Evolutionary conservation across 2,888 invertebrate species (phyloP).

Genomic region (Lasioglossum malachurum): DNA sequence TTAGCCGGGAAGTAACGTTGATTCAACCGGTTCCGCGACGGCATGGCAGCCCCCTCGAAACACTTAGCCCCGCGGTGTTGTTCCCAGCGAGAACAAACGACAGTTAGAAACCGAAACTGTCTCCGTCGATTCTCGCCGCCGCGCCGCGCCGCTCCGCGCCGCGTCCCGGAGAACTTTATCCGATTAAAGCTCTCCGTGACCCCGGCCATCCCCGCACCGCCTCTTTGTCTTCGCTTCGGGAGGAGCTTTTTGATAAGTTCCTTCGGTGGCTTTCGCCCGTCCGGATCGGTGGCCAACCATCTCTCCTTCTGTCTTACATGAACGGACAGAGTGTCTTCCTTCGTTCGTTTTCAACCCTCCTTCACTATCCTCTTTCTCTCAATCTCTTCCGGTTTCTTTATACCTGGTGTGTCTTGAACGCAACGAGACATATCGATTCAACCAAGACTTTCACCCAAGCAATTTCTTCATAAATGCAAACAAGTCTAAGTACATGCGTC

Average conservation of each 20-base stretch:
- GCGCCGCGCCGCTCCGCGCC: neutral
- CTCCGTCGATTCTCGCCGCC: conserved; percentile 51
- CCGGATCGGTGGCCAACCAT: neutral
- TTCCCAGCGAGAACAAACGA: conserved; percentile 23
- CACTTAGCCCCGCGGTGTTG: conserved; percentile 37
- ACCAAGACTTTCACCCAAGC: too few relatives aligned
- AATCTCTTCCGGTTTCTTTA: neutral
- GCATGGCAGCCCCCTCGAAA: neutral
- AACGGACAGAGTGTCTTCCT: neutral
- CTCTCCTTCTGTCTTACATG: neutral
- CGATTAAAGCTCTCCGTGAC: conserved; percentile 59
- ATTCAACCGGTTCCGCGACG: conserved; percentile 8
- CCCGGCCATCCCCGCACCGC: neutral
- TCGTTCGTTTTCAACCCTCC: neutral
- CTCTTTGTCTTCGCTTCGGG: neutral
- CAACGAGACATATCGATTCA: neutral
- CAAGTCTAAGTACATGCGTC: too few relatives aligned
- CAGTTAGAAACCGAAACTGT: conserved; percentile 54
- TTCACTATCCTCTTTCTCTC: neutral
- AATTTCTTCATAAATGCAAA: too few relatives aligned
- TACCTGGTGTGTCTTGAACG: neutral
- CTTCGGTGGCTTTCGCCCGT: conserved; percentile 31
- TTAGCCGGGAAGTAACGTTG: conserved; percentile 24
- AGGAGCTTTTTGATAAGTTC: conserved; percentile 59
- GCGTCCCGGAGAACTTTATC: conserved; percentile 62